Evolutionary conservation across 2,888 invertebrate species (phyloP).

Genomic region (Watsonalla cultraria): DNA sequence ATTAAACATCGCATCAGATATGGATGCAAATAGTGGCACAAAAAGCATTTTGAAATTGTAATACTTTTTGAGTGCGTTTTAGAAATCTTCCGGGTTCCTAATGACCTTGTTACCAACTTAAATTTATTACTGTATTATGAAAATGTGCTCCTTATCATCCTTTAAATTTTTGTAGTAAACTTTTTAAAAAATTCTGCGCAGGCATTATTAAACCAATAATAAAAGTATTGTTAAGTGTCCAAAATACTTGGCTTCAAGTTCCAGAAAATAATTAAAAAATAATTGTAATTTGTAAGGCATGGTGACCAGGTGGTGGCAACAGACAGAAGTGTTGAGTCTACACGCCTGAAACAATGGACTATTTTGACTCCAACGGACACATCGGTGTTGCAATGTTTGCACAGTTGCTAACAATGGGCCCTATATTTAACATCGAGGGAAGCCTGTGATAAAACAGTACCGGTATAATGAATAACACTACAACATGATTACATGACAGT

Average conservation of each 20-base stretch:
- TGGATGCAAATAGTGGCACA: slow-evolving; percentile 32
- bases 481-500: no score
- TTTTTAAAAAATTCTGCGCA: no score
- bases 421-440: slow-evolving; percentile 31
- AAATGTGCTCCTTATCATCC: background rate
- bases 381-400: slow-evolving; percentile 51
- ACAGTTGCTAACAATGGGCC: slow-evolving; percentile 59
- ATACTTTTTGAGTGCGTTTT: slow-evolving; percentile 10
- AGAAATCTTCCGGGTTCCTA: background rate
- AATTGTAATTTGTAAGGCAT: slow-evolving; percentile 27
- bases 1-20: slow-evolving; percentile 61
- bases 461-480: no score
- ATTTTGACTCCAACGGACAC: slow-evolving; percentile 59
- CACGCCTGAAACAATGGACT: slow-evolving; percentile 51
- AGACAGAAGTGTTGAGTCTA: slow-evolving; percentile 51
- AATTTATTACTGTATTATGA: background rate
- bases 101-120: background rate
- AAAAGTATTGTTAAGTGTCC: no score
- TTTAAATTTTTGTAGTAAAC: no score
- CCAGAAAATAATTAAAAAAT: slow-evolving; percentile 11
- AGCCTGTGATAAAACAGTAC: slow-evolving; percentile 12
- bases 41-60: slow-evolving; percentile 18
- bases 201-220: no score
- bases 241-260: background rate
- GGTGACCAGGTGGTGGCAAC: slow-evolving; percentile 49